These are phyloP conservation scores for Ips typographus DNA, from an alignment of 1,140 invertebrate species.

Conservation along the genomic window DNA sequence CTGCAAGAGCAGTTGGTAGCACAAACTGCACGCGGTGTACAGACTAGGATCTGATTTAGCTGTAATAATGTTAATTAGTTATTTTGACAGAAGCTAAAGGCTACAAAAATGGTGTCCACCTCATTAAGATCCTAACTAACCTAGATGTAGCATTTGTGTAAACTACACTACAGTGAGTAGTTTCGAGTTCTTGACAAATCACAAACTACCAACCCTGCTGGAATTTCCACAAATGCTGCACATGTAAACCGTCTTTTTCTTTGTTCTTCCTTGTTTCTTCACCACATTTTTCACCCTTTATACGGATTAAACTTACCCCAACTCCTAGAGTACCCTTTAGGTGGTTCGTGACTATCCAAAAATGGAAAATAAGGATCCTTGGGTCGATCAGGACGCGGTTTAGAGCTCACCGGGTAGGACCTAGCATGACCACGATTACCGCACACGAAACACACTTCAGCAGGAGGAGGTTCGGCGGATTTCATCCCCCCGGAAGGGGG, in stretches of 20 bases:
- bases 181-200: too few species aligned
- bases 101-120: too few species aligned
- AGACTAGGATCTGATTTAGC: constrained; percentile 56
- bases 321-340: constrained; percentile 63
- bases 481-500: constrained; percentile 7
- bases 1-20: constrained; percentile 79
- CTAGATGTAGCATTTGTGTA: too few species aligned
- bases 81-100: too few species aligned
- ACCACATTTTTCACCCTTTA: too few species aligned
- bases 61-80: constrained; percentile 9
- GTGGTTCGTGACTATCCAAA: constrained; percentile 82
- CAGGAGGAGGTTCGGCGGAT: constrained; percentile 12
- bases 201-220: too few species aligned
- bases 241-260: too few species aligned
- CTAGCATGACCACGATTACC: constrained; percentile 72
- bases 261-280: too few species aligned
- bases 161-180: too few species aligned
- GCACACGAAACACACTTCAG: constrained; percentile 80
- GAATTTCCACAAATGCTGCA: too few species aligned
- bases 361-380: constrained; percentile 87
- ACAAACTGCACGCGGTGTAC: constrained; percentile 74
- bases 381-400: constrained; percentile 61
- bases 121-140: too few species aligned
- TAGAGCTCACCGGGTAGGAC: constrained; percentile 67
- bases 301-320: constrained; percentile 14